These are phyloP conservation scores for Meloidogyne floridensis DNA, from an alignment of 1,140 invertebrate species.

Conservation along the genomic window DNA sequence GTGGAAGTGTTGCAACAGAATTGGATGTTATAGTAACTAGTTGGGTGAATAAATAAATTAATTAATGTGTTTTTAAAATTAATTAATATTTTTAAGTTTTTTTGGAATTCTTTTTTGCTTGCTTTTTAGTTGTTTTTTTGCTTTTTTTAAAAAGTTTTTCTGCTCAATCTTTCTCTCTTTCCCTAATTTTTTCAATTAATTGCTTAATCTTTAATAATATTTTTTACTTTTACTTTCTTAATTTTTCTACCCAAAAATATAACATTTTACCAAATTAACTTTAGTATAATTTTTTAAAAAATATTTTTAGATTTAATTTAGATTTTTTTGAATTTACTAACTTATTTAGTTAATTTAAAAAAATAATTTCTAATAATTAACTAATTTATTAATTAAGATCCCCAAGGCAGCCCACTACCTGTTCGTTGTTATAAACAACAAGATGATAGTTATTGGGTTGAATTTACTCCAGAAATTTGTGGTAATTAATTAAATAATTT, in stretches of 20 bases:
- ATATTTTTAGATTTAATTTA: neutral
- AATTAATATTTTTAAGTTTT: neutral
- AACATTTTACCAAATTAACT: too few species aligned
- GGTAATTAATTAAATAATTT: slow-evolving; percentile 15
- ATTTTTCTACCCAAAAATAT: neutral
- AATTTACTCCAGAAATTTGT: slow-evolving; percentile 78
- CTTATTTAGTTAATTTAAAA: slow-evolving; percentile 13
- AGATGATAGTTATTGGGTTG: slow-evolving; percentile 85
- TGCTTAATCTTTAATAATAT: slow-evolving; percentile 5
- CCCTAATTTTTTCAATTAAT: neutral
- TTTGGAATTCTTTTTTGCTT: neutral
- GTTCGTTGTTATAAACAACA: slow-evolving; percentile 92
- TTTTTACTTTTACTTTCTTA: neutral
- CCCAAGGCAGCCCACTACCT: slow-evolving; percentile 83
- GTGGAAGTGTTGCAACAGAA: slow-evolving; percentile 65
- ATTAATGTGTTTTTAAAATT: neutral
- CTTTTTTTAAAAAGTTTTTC: slow-evolving; percentile 9
- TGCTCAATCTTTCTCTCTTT: slow-evolving; percentile 5
- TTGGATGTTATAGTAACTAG: slow-evolving; percentile 69
- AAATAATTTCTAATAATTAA: slow-evolving; percentile 7
- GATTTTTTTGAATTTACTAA: neutral
- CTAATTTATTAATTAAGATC: slow-evolving; percentile 69
- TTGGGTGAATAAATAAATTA: slow-evolving; percentile 36
- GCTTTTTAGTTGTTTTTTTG: neutral
- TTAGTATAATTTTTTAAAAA: too few species aligned